A percentile compares a stretch with the other conserved stretches of the same genome.
Evolutionary conservation across 2,888 invertebrate species (phyloP).

Genomic region (Rhingia campestris): DNA sequence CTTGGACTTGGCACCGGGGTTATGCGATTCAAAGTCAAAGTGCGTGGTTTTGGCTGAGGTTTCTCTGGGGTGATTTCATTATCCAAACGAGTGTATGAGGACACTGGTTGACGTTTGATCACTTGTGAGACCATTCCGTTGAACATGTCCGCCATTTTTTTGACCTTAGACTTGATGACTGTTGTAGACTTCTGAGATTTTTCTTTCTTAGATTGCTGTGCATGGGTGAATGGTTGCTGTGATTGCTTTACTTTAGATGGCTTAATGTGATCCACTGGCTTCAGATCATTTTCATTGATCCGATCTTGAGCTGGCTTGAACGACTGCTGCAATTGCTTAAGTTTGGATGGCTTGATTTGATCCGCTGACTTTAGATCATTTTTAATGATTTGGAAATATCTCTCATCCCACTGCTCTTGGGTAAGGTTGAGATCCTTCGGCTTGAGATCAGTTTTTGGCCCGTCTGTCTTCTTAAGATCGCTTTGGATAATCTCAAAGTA

Average conservation of each 20-base stretch:
- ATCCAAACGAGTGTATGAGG: conserved; percentile 75
- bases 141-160: conserved; percentile 80
- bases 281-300: neutral
- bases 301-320: neutral
- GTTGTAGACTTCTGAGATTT: conserved; percentile 16
- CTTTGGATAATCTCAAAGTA: conserved; percentile 41
- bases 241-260: neutral
- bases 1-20: conserved; percentile 28
- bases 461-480: neutral
- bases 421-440: conserved; percentile 61
- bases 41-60: conserved; percentile 33
- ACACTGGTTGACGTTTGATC: conserved; percentile 73
- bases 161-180: conserved; percentile 76
- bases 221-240: neutral
- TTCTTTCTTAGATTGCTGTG: conserved; percentile 21
- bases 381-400: conserved; percentile 22
- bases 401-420: conserved; percentile 42
- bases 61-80: conserved; percentile 73
- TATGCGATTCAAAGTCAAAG: neutral
- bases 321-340: neutral
- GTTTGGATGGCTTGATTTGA: neutral
- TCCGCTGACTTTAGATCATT: conserved; percentile 18
- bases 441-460: conserved; percentile 24
- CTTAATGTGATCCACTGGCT: neutral
- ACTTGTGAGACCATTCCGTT: conserved; percentile 79